Conservation (phyloP, 1,140 invertebrate species). For the Chlorops oryzae region DNA sequence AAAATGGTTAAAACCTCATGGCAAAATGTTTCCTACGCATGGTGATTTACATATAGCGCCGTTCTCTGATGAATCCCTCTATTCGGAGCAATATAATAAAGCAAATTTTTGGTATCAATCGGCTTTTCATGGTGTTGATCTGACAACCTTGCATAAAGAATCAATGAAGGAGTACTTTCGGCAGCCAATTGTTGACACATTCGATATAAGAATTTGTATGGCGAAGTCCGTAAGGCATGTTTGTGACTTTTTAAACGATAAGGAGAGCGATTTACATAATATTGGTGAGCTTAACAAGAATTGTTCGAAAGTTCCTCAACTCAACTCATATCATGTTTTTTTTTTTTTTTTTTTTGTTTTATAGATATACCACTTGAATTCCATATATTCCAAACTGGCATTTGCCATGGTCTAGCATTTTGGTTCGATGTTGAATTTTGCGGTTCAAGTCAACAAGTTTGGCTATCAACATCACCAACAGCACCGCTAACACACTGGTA, state of each 20-base stretch:
- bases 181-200: constrained; percentile 98
- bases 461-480: constrained; percentile 97
- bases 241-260: constrained; percentile 90
- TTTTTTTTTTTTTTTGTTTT: no score
- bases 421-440: constrained; percentile 99
- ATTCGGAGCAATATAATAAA: constrained; percentile 98
- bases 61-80: constrained; percentile 95
- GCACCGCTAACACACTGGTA: constrained; percentile 99
- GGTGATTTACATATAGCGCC: constrained; percentile 97
- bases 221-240: constrained; percentile 90
- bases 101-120: constrained; percentile 99
- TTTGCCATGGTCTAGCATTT: constrained; percentile 95
- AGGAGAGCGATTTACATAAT: constrained; percentile 90
- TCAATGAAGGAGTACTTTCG: constrained; percentile 97
- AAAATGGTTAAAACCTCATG: constrained; percentile 91
- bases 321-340: not conserved
- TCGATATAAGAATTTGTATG: constrained; percentile 96
- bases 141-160: constrained; percentile 81
- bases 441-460: constrained; percentile 83
- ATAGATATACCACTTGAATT: constrained; percentile 94
- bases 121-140: constrained; percentile 96
- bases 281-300: constrained; percentile 59
- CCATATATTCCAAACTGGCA: constrained; percentile 85
- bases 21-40: constrained; percentile 93
- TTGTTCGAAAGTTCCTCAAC: not conserved